These are phyloP conservation scores for Calonectris borealis DNA, from an alignment of 2,113 vertebrate genomes.

Conservation along the genomic window DNA sequence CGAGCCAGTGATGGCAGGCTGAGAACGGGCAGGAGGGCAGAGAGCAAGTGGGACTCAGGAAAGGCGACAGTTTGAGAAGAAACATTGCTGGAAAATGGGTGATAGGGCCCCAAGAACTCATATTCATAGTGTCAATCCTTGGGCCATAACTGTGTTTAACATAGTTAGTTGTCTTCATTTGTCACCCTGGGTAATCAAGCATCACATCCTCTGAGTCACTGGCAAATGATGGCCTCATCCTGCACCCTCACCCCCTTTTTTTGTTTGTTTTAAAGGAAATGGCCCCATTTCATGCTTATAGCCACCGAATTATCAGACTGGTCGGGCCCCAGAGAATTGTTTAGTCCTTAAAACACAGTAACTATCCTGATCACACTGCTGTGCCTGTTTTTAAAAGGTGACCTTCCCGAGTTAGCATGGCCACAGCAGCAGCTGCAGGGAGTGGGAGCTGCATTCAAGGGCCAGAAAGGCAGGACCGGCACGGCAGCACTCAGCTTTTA, in stretches of 20 bases:
- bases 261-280: constrained; percentile 18
- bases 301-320: background rate
- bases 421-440: fast-evolving
- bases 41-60: background rate
- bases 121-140: background rate
- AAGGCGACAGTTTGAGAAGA: background rate
- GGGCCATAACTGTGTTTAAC: background rate
- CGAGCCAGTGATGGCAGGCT: fast-evolving
- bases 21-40: background rate
- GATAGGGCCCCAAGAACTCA: background rate
- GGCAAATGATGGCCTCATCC: background rate
- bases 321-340: background rate
- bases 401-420: fast-evolving
- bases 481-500: background rate
- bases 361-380: background rate
- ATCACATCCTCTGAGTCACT: constrained; percentile 32
- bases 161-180: background rate
- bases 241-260: background rate
- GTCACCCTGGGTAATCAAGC: background rate
- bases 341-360: background rate
- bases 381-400: background rate
- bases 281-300: background rate
- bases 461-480: background rate
- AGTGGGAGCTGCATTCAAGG: background rate
- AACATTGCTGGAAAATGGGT: background rate